Evolutionary conservation across 2,888 invertebrate species (phyloP).

Genomic region (Diaperis boleti): DNA sequence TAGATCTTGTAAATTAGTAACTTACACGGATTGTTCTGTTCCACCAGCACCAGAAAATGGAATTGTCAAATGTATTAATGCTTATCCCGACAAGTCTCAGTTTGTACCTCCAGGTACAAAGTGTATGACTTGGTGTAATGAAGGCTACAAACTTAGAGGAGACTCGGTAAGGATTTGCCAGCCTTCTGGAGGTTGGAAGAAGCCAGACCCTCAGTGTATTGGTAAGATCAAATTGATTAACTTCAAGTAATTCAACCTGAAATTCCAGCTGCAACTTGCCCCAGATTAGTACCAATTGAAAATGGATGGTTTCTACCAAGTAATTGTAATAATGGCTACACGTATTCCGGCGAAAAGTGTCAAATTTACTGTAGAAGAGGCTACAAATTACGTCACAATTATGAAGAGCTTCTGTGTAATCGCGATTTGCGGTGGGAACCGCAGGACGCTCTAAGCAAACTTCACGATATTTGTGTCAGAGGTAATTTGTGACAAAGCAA

Average conservation of each 20-base stretch:
- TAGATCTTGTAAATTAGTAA: slow-evolving; percentile 49
- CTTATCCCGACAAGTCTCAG: slow-evolving; percentile 40
- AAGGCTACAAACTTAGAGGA: slow-evolving; percentile 70
- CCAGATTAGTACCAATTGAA: slow-evolving; percentile 65
- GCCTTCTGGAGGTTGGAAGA: slow-evolving; percentile 67
- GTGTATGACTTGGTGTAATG: slow-evolving; percentile 68
- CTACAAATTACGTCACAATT: slow-evolving; percentile 58
- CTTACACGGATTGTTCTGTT: slow-evolving; percentile 52
- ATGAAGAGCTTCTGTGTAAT: slow-evolving; percentile 54
- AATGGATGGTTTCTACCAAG: slow-evolving; percentile 69
- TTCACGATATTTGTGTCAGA: slow-evolving; percentile 54
- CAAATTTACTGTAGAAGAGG: slow-evolving; percentile 67
- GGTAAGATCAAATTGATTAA: slow-evolving; percentile 59
- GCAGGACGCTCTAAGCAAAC: slow-evolving; percentile 31
- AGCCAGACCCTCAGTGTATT: slow-evolving; percentile 67
- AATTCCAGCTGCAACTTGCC: slow-evolving; percentile 66
- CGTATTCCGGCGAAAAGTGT: slow-evolving; percentile 67
- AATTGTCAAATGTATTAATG: slow-evolving; percentile 54
- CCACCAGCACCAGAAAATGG: slow-evolving; percentile 55
- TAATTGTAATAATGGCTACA: slow-evolving; percentile 67
- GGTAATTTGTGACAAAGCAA: slow-evolving; percentile 46
- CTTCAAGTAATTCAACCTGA: slow-evolving; percentile 13
- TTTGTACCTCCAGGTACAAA: slow-evolving; percentile 62
- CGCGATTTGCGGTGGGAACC: slow-evolving; percentile 57
- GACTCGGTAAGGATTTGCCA: slow-evolving; percentile 68